Evolutionary conservation across 2,113 vertebrate species (phyloP), one percentile per base, ranked within the genome.

Genomic region (Lampris incognitus): DNA sequence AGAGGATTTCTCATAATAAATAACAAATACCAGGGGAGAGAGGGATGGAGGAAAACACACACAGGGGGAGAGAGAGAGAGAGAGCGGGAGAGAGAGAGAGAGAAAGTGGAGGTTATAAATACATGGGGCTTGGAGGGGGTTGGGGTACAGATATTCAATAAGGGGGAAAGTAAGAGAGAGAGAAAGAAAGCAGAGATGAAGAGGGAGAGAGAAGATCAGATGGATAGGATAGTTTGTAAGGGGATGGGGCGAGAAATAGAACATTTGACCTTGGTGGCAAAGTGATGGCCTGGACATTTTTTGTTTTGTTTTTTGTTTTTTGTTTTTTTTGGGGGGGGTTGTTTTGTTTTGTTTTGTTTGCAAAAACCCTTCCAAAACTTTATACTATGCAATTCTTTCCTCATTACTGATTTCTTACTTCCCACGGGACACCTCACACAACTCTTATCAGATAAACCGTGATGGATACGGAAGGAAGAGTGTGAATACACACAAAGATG

Each of bases 191-290:
- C 41, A 51, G 36, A 40, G 49, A 66, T 9, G 9, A 9, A 40
- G 10, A 44, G 40, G 8, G 1, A 40, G 39, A 56, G 5, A 63
- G 1, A 52, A 46, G 52, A 52, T 38, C 24, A 8, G 36, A 13
- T 6, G 10, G 37, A 6, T 1, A 24, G 24, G 24, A 24, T 24
- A 24, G 24, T 24, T 24, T 24, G 24, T 24, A 24, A 24, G 24
- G 24, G 24, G 24, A 24, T 24, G 24, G 24, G 24, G 24, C 24
- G 24, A 24, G 24, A 24, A 24, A 24, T 37, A 1, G n/a, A 9
- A 70, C 36, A 74, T 55, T 66, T 70, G 38, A 56, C 49, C 49
- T 66, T 68, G 75, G 55, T 54, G 51, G 2, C 7, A n/a, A 54
- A 13, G 51, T 5, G 57, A 39, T 38, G 37, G 9, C 8, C 57